A percentile compares a stretch with the other conserved stretches of the same genome.
Conservation (phyloP, 2,113 vertebrate species). For the Daubentonia madagascariensis region DNA sequence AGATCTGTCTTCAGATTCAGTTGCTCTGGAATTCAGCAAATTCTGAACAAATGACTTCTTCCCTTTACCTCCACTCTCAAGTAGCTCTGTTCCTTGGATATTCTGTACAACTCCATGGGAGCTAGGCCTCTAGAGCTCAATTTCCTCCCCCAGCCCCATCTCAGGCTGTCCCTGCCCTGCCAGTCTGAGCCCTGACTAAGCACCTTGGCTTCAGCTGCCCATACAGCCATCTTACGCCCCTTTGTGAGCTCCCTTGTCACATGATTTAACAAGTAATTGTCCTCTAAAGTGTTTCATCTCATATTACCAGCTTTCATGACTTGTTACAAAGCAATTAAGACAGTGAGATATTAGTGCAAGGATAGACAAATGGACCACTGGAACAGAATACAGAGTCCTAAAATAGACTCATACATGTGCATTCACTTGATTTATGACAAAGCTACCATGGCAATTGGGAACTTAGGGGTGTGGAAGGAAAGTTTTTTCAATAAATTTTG, state of each 20-base stretch:
- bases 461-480: background rate
- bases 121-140: background rate
- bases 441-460: background rate
- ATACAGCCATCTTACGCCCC: background rate
- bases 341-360: background rate
- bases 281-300: background rate
- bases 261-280: background rate
- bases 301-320: background rate
- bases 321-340: background rate
- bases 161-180: background rate
- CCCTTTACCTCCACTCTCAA: background rate
- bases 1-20: background rate
- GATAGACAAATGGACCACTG: background rate
- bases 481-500: background rate
- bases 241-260: background rate
- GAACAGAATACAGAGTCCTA: background rate
- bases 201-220: background rate
- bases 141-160: background rate
- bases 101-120: background rate
- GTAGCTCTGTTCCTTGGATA: background rate
- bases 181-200: background rate
- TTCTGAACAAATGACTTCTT: background rate
- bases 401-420: background rate
- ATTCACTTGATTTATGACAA: background rate
- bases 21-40: background rate